A percentile compares a stretch with the other conserved stretches of the same genome.
Evolutionary conservation across 2,797 vertebrate genomes (phyloP).

Genomic region (Argentina silus): DNA sequence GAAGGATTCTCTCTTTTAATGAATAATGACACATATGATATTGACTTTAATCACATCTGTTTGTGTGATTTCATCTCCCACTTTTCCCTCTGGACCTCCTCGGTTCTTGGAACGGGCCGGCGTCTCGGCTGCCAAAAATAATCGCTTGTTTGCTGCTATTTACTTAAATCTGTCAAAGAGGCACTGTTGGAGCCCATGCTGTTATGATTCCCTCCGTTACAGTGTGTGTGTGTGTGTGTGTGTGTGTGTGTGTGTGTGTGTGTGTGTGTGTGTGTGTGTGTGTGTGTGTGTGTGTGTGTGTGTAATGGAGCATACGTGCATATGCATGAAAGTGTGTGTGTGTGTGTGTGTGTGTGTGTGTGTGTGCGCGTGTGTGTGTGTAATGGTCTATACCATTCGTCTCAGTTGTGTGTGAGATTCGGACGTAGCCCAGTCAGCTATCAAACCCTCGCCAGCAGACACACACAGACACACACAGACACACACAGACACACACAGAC

Average conservation of each 20-base stretch:
- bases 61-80: slow-evolving; percentile 76
- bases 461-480: slow-evolving; percentile 23
- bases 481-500: slow-evolving; percentile 19
- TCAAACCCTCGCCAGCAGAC: slow-evolving; percentile 33
- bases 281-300: slow-evolving; percentile 41
- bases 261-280: slow-evolving; percentile 55
- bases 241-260: slow-evolving; percentile 21
- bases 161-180: slow-evolving; percentile 80
- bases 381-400: slow-evolving; percentile 64
- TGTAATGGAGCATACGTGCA: slow-evolving; percentile 60
- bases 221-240: slow-evolving; percentile 11
- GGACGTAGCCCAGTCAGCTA: slow-evolving; percentile 49
- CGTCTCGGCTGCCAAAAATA: slow-evolving; percentile 74
- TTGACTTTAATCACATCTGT: slow-evolving; percentile 80
- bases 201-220: slow-evolving; percentile 61
- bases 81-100: slow-evolving; percentile 70
- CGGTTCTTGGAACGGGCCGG: slow-evolving; percentile 74
- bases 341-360: slow-evolving; percentile 7
- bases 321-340: background rate
- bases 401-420: slow-evolving; percentile 64
- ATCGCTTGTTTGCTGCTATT: slow-evolving; percentile 80
- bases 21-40: slow-evolving; percentile 76
- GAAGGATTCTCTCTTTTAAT: slow-evolving; percentile 57
- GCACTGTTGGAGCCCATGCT: slow-evolving; percentile 66
- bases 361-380: slow-evolving; percentile 55